These are phyloP conservation scores for Hanleya hanleyi DNA, from an alignment of 2,888 invertebrate species.

Conservation along the genomic window DNA sequence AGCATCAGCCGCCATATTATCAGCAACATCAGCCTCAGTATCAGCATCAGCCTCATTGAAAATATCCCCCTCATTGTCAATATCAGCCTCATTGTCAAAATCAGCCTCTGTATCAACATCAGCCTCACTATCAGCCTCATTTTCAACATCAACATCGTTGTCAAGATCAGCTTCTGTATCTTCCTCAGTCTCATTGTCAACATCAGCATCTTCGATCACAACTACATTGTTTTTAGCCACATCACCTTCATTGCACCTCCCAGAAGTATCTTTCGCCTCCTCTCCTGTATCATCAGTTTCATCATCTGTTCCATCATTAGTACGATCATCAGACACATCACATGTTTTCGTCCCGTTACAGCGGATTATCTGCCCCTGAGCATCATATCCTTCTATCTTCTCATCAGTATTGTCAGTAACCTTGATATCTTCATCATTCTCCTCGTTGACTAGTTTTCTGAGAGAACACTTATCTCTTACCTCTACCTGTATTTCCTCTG, in stretches of 20 bases:
- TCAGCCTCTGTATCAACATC: not conserved
- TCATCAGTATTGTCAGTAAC: not conserved
- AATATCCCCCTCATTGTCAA: slow-evolving; percentile 15
- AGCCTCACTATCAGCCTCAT: slow-evolving; percentile 7
- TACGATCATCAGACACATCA: not conserved
- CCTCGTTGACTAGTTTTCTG: slow-evolving; percentile 7
- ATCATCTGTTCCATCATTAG: slow-evolving; percentile 14
- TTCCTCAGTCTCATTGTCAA: too few species aligned
- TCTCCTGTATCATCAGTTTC: slow-evolving; percentile 14
- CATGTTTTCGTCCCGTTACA: not conserved
- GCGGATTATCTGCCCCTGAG: not conserved
- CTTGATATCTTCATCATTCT: slow-evolving; percentile 7
- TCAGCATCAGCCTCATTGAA: slow-evolving; percentile 14
- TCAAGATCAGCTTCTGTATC: slow-evolving; percentile 21
- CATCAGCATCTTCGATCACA: too few species aligned
- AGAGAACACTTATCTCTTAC: slow-evolving; percentile 14
- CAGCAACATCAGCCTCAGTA: too few species aligned
- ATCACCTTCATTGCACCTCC: slow-evolving; percentile 1
- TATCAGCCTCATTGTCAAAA: not conserved
- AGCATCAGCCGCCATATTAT: too few species aligned
- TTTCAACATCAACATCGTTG: slow-evolving; percentile 21
- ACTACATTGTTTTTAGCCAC: not conserved
- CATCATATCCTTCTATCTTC: not conserved
- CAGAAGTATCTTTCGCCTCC: slow-evolving; percentile 1
- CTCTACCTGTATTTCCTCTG: slow-evolving; percentile 1